Percentiles rank a stretch among this genome's conserved stretches.
phyloP scores from a whole-genome alignment of 2,113 vertebrate genomes.

The Sarotherodon lohbergeri region DNA sequence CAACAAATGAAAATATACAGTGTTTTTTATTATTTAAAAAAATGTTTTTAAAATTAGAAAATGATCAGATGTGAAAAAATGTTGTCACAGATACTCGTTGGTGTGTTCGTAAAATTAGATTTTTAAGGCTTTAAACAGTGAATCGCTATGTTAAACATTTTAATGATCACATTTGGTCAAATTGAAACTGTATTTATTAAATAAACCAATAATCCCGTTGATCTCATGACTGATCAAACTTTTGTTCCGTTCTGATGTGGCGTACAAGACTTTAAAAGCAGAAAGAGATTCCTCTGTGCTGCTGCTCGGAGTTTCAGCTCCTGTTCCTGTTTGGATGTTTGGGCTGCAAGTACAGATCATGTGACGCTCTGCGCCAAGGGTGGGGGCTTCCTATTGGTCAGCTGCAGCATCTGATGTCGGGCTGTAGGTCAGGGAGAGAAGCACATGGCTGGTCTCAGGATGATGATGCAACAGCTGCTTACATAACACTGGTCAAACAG shows the following conservation, averaged over 20 bases:
- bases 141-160: not conserved
- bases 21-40: no score
- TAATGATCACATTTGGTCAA: not conserved
- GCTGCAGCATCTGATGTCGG: not conserved
- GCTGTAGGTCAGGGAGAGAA: not conserved
- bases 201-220: not conserved
- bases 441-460: constrained; percentile 7
- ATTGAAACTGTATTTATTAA: not conserved
- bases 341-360: constrained; percentile 15
- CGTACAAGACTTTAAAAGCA: not conserved
- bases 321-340: not conserved
- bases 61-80: no score
- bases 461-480: constrained; percentile 56
- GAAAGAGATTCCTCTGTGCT: not conserved
- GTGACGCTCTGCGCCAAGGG: not conserved
- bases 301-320: not conserved
- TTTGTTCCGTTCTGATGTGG: not conserved
- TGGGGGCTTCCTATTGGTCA: constrained; percentile 8
- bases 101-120: not conserved
- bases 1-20: no score
- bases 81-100: no score
- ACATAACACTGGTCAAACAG: constrained; percentile 20
- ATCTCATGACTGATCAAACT: not conserved
- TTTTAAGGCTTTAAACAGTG: not conserved
- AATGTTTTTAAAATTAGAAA: no score